phyloP scores from a whole-genome alignment of 2,113 vertebrate genomes.

The Cyphomyrus plagiostoma region DNA sequence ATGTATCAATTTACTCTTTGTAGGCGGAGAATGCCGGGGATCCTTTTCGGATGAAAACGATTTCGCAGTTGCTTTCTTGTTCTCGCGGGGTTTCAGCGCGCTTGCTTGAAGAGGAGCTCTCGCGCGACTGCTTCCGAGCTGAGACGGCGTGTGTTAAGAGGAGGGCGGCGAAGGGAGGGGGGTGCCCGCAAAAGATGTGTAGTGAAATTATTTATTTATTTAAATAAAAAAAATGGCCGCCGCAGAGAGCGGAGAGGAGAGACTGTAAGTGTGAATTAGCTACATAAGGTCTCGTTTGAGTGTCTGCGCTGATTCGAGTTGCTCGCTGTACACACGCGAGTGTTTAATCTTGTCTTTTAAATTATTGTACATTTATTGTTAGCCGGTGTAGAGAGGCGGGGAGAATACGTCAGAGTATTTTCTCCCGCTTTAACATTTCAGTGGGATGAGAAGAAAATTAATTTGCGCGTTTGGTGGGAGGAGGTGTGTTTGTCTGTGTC shows the following conservation, averaged over 20 bases:
- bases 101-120: slow-evolving; percentile 36
- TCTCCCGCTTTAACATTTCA: slow-evolving; percentile 49
- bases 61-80: slow-evolving; percentile 23
- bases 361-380: slow-evolving; percentile 42
- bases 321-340: slow-evolving; percentile 15
- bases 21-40: slow-evolving; percentile 12
- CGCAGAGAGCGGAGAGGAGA: slow-evolving; percentile 71
- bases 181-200: slow-evolving; percentile 62
- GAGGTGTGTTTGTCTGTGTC: slow-evolving; percentile 40
- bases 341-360: slow-evolving; percentile 23
- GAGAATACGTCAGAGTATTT: slow-evolving; percentile 65
- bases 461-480: slow-evolving; percentile 35
- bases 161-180: slow-evolving; percentile 52
- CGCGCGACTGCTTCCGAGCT: slow-evolving; percentile 49
- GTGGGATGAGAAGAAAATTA: slow-evolving; percentile 34
- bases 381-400: slow-evolving; percentile 55
- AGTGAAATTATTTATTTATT: slow-evolving; percentile 67
- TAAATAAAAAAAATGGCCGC: slow-evolving; percentile 75
- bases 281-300: slow-evolving; percentile 42
- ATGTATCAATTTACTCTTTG: background rate
- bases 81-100: slow-evolving; percentile 22
- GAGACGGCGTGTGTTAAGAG: slow-evolving; percentile 47
- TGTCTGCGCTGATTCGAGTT: slow-evolving; percentile 23
- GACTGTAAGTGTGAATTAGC: slow-evolving; percentile 64
- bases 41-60: slow-evolving; percentile 16